These are phyloP conservation scores for Nyctereutes procyonoides DNA, from an alignment of 2,113 vertebrate species.

Conservation along the genomic window DNA sequence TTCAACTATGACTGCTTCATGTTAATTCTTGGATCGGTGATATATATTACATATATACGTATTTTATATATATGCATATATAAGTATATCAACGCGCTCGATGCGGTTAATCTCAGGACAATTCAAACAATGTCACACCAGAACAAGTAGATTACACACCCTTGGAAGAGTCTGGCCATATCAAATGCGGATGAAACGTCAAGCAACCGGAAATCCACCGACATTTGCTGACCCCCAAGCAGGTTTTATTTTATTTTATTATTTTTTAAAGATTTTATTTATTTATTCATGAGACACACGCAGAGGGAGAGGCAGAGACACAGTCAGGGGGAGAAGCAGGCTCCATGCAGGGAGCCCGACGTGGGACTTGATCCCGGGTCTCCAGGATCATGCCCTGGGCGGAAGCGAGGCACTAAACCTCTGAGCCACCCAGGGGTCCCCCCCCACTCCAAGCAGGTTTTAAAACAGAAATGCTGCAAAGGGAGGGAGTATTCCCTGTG, in stretches of 20 bases:
- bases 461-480: neutral
- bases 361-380: no score
- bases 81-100: neutral
- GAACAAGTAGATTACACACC: neutral
- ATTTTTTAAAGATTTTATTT: no score
- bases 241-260: neutral
- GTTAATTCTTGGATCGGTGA: no score
- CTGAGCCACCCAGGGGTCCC: no score
- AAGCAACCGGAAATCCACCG: neutral
- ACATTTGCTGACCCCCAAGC: accelerated
- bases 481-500: accelerated
- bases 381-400: no score
- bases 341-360: no score
- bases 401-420: no score
- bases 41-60: neutral
- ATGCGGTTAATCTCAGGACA: neutral
- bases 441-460: neutral
- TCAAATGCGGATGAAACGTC: no score
- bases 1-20: neutral
- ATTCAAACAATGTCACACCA: neutral
- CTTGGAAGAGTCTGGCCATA: neutral
- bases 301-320: no score
- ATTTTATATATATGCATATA: neutral
- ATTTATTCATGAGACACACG: no score
- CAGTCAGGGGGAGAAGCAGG: no score